Evolutionary conservation across 1,140 invertebrate species (phyloP).

Genomic region (Onthophagus taurus): DNA sequence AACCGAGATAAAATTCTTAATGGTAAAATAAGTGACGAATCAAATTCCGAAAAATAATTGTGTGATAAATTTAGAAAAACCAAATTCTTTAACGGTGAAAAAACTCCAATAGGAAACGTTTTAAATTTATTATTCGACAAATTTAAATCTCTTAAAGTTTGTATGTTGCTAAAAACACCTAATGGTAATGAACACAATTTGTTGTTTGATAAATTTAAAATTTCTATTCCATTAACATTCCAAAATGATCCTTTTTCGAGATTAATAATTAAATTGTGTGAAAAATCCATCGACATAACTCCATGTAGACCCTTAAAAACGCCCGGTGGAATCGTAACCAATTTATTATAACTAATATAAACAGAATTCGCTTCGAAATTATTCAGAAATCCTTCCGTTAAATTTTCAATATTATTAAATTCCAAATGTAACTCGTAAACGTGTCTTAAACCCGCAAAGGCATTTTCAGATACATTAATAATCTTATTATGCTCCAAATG

Average conservation of each 20-base stretch:
- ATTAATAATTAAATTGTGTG: constrained; percentile 23
- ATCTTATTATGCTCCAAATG: constrained; percentile 28
- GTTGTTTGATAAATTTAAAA: constrained; percentile 28
- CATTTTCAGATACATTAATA: constrained; percentile 17
- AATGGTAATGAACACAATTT: constrained; percentile 27
- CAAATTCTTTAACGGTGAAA: constrained; percentile 28
- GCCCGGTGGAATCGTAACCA: constrained; percentile 20
- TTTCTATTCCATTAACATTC: constrained; percentile 24
- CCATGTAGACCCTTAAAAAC: constrained; percentile 24
- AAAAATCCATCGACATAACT: constrained; percentile 25
- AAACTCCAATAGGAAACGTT: constrained; percentile 23
- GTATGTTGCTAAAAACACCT: constrained; percentile 26
- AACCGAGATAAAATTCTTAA: constrained; percentile 21
- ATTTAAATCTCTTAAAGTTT: constrained; percentile 22
- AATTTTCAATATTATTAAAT: constrained; percentile 22
- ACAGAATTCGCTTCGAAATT: constrained; percentile 23
- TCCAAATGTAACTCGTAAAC: constrained; percentile 28
- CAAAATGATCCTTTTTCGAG: constrained; percentile 25
- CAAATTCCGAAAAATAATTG: constrained; percentile 24
- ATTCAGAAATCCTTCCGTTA: constrained; percentile 24
- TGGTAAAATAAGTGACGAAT: constrained; percentile 22
- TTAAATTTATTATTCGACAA: constrained; percentile 28
- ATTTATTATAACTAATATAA: constrained; percentile 23
- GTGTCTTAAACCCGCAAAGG: constrained; percentile 25
- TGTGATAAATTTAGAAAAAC: constrained; percentile 25